Base-by-base conservation (phyloP, 2,113 vertebrate genomes). In the Chaetodon trifascialis region DNA sequence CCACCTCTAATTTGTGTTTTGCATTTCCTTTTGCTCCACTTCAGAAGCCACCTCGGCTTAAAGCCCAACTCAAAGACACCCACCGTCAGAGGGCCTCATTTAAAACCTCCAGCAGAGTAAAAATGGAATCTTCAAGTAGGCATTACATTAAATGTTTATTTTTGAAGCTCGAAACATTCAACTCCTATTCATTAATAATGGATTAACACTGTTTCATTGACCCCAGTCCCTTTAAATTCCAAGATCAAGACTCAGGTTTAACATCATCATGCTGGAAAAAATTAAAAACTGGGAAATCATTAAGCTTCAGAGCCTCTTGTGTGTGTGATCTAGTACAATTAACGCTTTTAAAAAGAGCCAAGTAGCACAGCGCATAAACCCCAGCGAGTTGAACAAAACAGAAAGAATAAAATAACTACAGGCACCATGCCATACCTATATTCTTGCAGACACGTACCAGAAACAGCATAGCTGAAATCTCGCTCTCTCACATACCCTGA, bases 391-490 rank as follows among this genome's bases (percentile, higher is more conserved):
- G 19, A 78, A 73, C 21, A 69, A 55, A 80, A 64, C n/a, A n/a
- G n/a, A 23, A 55, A 64, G 51, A 66, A 58, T 6, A 36, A 38
- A 77, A 73, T 63, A 83, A 65, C 46, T 54, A 56, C 49, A 58
- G 58, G 64, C 83, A 9, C 30, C 70, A 38, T 23, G 56, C 58
- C 67, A 76, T 81, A 83, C 51, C 68, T 80, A 67, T 64, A 88
- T 81, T 91, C 74, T 73, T 54, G 56, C 51, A 69, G 73, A 92
- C 86, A 55, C 92, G 74, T 89, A 91, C 91, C 93, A 94, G 94
- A 94, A 30, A 88, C 71, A 87, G 65, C 83, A 93, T 73, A 86
- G 52, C 84, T 73, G 51, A 80, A 66, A 84, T 82, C 72, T 76
- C 75, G 21, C 76, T 55, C 69, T 44, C 69, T 44, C 44, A 30